Evolutionary conservation across 1,140 invertebrate genomes (phyloP).

Genomic region (Oryctes rhinoceros): DNA sequence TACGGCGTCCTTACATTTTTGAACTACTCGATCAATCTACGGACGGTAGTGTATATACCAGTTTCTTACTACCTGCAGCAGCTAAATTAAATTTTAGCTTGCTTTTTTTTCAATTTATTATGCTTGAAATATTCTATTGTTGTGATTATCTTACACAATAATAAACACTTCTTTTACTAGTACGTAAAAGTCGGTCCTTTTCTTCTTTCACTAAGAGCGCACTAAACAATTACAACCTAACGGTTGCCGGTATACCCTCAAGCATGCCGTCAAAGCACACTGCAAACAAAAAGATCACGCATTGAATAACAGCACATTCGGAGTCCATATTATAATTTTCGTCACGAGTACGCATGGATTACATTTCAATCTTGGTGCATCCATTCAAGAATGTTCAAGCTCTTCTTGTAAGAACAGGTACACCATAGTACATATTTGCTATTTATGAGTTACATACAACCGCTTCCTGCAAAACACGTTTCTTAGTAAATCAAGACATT

Average conservation of each 20-base stretch:
- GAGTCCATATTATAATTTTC: background rate
- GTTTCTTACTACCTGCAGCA: too few relatives aligned
- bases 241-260: background rate
- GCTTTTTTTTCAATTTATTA: too few relatives aligned
- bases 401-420: background rate
- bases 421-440: background rate
- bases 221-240: background rate
- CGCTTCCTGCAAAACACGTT: background rate
- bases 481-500: too few relatives aligned
- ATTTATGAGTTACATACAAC: background rate
- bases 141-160: too few relatives aligned
- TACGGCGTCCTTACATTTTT: too few relatives aligned
- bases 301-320: background rate
- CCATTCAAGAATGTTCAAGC: background rate
- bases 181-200: background rate
- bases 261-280: background rate
- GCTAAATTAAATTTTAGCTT: too few relatives aligned
- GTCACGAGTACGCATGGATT: background rate
- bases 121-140: too few relatives aligned
- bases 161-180: too few relatives aligned
- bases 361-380: background rate
- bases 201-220: background rate
- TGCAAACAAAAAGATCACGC: background rate
- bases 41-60: too few relatives aligned
- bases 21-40: too few relatives aligned